Base-by-base conservation (phyloP, 2,113 vertebrate species). In the Cisticola juncidis region DNA sequence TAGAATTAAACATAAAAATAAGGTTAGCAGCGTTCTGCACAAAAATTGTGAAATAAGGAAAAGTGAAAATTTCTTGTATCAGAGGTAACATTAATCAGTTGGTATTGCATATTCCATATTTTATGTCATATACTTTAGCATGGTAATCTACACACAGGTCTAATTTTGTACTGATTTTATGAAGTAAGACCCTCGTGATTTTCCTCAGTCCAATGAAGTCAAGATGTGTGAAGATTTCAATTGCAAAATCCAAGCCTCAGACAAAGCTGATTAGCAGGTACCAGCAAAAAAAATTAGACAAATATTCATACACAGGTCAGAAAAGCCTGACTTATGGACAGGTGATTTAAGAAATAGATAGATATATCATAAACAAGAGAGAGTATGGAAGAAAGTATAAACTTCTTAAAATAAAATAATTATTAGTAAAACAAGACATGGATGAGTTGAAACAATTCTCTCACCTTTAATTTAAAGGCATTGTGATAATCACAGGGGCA, bases 1-100 rank as follows among this genome's bases (percentile, higher is more conserved):
- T 88, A 81, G 45, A 94, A 80, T 76, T 72, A 92, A 87, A 81
- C 36, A 66, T 25, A 92, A 90, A 91, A 86, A 84, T 53, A 7
- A 83, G 21, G 47, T 45, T 90, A 95, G 26, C 15, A 36, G 22
- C 26, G 29, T 40, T 60, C 71, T 71, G 50, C n/a, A 62, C 71
- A 77, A 88, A 47, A 92, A 89, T 19, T 40, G 31, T 62, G 65
- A 84, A 68, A 79, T 51, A 60, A 48, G 22, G 60, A 19, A 66
- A 82, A 96, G 74, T 3, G 11, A 44, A 76, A 91, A 83, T 89
- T 36, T 28, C 42, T 51, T 58, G 24, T 50, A 84, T 50, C 44
- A 87, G 50, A 81, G 29, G 36, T 62, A 86, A 71, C 15, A 18
- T 48, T 82, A 74, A 73, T 71, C 50, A 62, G 25, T 17, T 45